A percentile compares a stretch with the other conserved stretches of the same genome.
These are phyloP conservation scores for Rhinoderma darwinii DNA, from an alignment of 2,113 vertebrate species.

Conservation along the genomic window DNA sequence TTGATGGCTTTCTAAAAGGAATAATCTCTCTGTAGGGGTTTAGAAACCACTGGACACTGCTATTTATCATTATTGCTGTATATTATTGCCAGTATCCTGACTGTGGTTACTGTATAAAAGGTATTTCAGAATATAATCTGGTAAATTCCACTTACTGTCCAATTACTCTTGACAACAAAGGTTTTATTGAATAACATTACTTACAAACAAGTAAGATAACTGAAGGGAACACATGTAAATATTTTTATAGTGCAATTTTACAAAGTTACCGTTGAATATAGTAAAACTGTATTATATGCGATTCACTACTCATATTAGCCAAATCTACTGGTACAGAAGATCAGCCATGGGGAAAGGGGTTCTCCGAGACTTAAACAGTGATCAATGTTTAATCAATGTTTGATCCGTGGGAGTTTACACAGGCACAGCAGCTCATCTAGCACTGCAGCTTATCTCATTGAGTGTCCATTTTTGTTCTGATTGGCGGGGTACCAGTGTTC, in stretches of 20 bases:
- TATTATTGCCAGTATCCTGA: neutral
- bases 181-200: neutral
- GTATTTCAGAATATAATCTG: neutral
- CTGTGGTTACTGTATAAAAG: constrained; percentile 14
- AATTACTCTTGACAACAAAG: neutral
- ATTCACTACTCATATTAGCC: neutral
- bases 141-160: constrained; percentile 14
- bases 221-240: neutral
- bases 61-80: constrained; percentile 45
- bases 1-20: constrained; percentile 46
- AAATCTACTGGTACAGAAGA: neutral
- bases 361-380: no score
- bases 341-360: neutral
- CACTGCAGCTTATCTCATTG: no score
- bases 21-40: constrained; percentile 52
- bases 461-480: no score
- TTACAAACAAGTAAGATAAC: neutral
- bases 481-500: no score
- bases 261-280: no score
- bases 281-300: neutral
- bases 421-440: no score
- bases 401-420: no score
- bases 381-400: no score
- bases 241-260: no score
- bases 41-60: constrained; percentile 41